Base-by-base conservation (phyloP, 2,888 invertebrate species). In the Podotricha telesiphe region DNA sequence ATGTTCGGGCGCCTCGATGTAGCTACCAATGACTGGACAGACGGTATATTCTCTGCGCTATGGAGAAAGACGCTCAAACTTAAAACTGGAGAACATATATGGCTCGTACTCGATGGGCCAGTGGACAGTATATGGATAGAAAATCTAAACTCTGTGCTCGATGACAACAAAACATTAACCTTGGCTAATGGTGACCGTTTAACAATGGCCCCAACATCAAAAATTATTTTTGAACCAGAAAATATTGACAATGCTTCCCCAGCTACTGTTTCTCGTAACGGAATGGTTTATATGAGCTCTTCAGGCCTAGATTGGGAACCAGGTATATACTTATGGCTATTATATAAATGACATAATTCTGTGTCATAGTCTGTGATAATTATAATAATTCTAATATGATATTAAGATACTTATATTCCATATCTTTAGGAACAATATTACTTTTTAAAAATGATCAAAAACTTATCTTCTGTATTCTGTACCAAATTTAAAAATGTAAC, bases 111-210 rank as follows among this genome's bases (percentile, higher is more conserved):
- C 50, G 99, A 99, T 81, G 99, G 99, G 0, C 99, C 99, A 0
- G 99, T 99, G 0, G 99, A 99, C 84, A 98, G 98, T 78, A 98
- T 99, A 76, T 99, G 99, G 99, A 99, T 99, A 77, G 99, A 99
- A 87, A 99, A 99, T 89, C 94, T 99, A 75, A 99, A 99, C 87
- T 99, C 99, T 0, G 99, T 99, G 0, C 92, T 99, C 63, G 99
- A 99, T 86, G 99, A 99, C 80, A 99, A 99, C 83, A 98, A 98
- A 91, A 98, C 98, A 0, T 89, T 99, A 76, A 99, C 99, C 0
- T 88, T 99, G 76, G 99, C 99, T 5, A 99, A 99, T 81, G 98
- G 99, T 7, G 99, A 99, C 91, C 95, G 99, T 42, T 94, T 99
- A 65, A 96, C 97, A 0, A 99, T 99, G 99, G 96, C 98, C 0